Evolutionary conservation across 2,888 invertebrate species (phyloP).

Genomic region (Argyresthia albistria): DNA sequence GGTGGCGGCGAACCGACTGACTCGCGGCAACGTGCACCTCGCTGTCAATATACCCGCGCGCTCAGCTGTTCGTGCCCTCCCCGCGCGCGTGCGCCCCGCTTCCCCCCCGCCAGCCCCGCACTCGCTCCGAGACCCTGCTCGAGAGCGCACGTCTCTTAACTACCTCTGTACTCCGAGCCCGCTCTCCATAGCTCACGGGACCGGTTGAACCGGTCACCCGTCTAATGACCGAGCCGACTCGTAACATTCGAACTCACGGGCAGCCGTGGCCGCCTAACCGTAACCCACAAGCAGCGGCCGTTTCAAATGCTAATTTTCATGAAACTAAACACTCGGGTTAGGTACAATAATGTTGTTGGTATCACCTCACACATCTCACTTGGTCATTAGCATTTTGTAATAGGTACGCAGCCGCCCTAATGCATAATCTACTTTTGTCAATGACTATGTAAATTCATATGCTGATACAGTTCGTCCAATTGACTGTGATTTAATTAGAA

Average conservation of each 20-base stretch:
- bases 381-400: no score
- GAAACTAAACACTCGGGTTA: no score
- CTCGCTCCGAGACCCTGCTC: constrained; percentile 18
- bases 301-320: no score
- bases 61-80: constrained; percentile 72
- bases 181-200: no score
- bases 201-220: no score
- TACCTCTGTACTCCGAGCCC: background rate
- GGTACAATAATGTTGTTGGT: no score
- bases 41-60: constrained; percentile 71
- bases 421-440: no score
- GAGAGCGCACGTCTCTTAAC: background rate
- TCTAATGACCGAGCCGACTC: background rate
- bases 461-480: no score
- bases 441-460: no score
- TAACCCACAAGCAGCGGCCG: background rate
- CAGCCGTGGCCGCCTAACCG: background rate
- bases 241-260: background rate
- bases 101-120: constrained; percentile 27
- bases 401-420: no score
- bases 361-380: no score
- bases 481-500: no score
- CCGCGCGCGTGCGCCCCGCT: constrained; percentile 40
- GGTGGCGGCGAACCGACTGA: constrained; percentile 71
- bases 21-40: constrained; percentile 62